phyloP scores from a whole-genome alignment of 1,140 invertebrate species.

The Gryon sp. region DNA sequence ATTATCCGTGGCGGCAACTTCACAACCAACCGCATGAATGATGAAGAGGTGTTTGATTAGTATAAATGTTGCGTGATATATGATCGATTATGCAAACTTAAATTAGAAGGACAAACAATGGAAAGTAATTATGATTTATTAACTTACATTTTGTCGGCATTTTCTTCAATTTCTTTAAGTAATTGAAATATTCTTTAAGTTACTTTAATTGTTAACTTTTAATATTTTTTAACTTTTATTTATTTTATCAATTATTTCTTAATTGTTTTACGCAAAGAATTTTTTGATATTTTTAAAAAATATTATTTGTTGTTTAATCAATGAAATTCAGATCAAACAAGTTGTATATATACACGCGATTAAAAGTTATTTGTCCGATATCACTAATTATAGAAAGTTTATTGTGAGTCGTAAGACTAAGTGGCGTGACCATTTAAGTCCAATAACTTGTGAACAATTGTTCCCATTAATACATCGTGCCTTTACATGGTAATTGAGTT shows the following conservation, averaged over 20 bases:
- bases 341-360: no score
- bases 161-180: not conserved
- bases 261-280: no score
- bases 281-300: no score
- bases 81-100: slow-evolving; percentile 44
- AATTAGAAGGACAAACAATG: slow-evolving; percentile 46
- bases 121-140: slow-evolving; percentile 56
- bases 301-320: no score
- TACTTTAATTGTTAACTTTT: slow-evolving; percentile 2
- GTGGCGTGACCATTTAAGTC: not conserved
- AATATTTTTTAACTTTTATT: not conserved
- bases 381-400: no score
- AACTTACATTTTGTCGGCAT: slow-evolving; percentile 9
- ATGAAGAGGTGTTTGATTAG: slow-evolving; percentile 58
- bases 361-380: no score
- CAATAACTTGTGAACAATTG: not conserved
- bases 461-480: not conserved
- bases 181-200: not conserved
- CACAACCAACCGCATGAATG: slow-evolving; percentile 14
- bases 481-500: not conserved
- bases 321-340: no score
- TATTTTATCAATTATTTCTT: no score
- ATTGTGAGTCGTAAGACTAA: no score
- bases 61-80: slow-evolving; percentile 50
- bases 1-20: slow-evolving; percentile 41